Evolutionary conservation across 2,888 invertebrate species (phyloP), one percentile per base, ranked within the genome.

Genomic region (Tipula unca): DNA sequence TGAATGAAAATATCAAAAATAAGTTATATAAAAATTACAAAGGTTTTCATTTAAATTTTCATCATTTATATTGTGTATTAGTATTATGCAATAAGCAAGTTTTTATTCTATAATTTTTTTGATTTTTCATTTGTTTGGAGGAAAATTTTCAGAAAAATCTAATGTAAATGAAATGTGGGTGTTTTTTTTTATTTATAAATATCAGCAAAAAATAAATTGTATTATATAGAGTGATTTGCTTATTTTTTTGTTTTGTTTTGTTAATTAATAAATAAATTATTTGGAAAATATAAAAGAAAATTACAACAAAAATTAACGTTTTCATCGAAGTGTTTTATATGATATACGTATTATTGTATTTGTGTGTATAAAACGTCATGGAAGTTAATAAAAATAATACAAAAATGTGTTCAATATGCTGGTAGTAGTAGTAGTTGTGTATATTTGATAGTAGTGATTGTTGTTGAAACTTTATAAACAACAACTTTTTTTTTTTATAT

Each of bases 401-500:
- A 48, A 69, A 69, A 69, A 69, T 69, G 69, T 69, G 69, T 69
- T 69, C 69, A 69, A 20, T 69, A 13, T 25, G 69, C 25, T 69
- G 25, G 69, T 69, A 69, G 20, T 69, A 69, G 69, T 69, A 69
- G 69, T 69, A 8, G 1, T 10, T 39, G 4, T 10, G 8, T 48
- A 48, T 48, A n/a, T 25, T 54, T 69, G 69, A 10, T 69, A 69
- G 69, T 69, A 69, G 20, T 69, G 69, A 25, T 69, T 69, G 69
- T 69, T 69, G 69, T 69, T 69, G 69, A 69, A 25, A 69, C 69
- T 69, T 69, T 69, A 69, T 69, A 69, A 69, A 69, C 69, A 69
- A 69, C 69, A 69, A 69, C 25, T 69, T 69, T 69, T 10, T 8
- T 8, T 48, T 0, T 17, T 6, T 32, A 32, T 32, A 39, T 39